Evolutionary conservation across 1,140 invertebrate genomes (phyloP).

Genomic region (Drosophila sucinea): DNA sequence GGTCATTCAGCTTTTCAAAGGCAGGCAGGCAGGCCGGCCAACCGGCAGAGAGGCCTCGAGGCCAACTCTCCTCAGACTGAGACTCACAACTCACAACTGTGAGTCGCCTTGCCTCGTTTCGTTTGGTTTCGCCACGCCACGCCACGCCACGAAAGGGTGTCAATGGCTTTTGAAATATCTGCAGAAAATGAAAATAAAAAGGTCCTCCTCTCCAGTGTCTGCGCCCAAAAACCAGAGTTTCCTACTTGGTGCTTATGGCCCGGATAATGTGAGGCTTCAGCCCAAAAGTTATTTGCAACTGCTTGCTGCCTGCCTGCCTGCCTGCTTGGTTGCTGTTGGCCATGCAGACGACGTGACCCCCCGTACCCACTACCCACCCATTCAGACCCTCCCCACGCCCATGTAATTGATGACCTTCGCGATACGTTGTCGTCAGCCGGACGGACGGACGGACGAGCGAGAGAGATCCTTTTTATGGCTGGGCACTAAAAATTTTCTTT

Average conservation of each 20-base stretch:
- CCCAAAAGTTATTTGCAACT: constrained; percentile 75
- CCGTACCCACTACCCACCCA: not conserved
- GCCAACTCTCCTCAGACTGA: constrained; percentile 32
- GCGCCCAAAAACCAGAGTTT: constrained; percentile 54
- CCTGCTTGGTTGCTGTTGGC: constrained; percentile 20
- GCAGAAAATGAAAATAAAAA: constrained; percentile 61
- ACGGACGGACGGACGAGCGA: constrained; percentile 58
- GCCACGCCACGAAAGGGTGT: constrained; percentile 69
- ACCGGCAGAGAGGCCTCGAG: constrained; percentile 46
- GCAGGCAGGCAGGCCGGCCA: constrained; percentile 34
- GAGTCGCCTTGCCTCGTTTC: constrained; percentile 31
- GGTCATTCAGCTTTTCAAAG: constrained; percentile 82
- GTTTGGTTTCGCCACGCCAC: constrained; percentile 39
- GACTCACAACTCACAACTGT: constrained; percentile 22
- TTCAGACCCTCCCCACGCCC: not conserved
- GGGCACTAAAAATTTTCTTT: constrained; percentile 73
- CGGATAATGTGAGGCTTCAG: constrained; percentile 76
- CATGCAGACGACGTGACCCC: constrained; percentile 53
- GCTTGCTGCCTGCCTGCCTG: constrained; percentile 41
- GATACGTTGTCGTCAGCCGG: constrained; percentile 66
- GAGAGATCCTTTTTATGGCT: constrained; percentile 68
- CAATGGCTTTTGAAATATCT: constrained; percentile 82
- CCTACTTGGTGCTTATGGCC: constrained; percentile 74
- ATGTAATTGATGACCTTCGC: constrained; percentile 77
- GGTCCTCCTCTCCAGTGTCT: constrained; percentile 29